These are phyloP conservation scores for Drosophila niveifrons DNA, from an alignment of 2,888 invertebrate species.

Conservation along the genomic window DNA sequence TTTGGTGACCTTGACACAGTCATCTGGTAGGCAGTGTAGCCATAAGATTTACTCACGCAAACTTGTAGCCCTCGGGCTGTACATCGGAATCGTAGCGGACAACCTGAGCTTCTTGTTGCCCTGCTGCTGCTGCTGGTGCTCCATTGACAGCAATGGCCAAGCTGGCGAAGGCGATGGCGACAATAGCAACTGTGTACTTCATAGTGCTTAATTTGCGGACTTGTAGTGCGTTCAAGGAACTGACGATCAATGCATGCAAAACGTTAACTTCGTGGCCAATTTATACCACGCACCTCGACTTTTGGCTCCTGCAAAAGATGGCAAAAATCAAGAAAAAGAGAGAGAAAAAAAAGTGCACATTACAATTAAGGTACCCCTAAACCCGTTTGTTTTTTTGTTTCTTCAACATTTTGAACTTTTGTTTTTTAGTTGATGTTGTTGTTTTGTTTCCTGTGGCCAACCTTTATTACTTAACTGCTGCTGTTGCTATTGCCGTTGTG, in stretches of 20 bases:
- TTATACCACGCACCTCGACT: slow-evolving; percentile 51
- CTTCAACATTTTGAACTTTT: slow-evolving; percentile 3
- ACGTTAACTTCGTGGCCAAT: slow-evolving; percentile 53
- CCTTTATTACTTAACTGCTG: slow-evolving; percentile 55
- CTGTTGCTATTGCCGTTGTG: slow-evolving; percentile 6
- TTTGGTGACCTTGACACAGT: slow-evolving; percentile 55
- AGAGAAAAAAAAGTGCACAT: slow-evolving; percentile 7
- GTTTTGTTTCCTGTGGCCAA: slow-evolving; percentile 49
- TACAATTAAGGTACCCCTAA: slow-evolving; percentile 36
- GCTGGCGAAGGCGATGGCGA: slow-evolving; percentile 76
- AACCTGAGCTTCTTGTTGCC: slow-evolving; percentile 87
- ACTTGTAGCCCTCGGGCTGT: slow-evolving; percentile 83
- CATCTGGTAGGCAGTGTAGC: not conserved
- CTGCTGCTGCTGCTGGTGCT: slow-evolving; percentile 77
- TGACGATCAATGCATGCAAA: slow-evolving; percentile 77
- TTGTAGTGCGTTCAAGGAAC: slow-evolving; percentile 68
- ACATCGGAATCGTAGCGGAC: slow-evolving; percentile 87
- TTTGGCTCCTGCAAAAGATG: slow-evolving; percentile 34
- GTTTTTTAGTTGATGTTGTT: slow-evolving; percentile 9
- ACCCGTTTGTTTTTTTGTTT: slow-evolving; percentile 46
- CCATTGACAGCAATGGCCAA: slow-evolving; percentile 75
- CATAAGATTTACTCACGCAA: slow-evolving; percentile 74
- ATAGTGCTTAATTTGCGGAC: slow-evolving; percentile 32
- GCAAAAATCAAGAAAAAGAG: slow-evolving; percentile 23
- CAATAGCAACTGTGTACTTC: slow-evolving; percentile 67